Evolutionary conservation across 2,797 vertebrate genomes (phyloP).

Genomic region (Macropus fuliginosus): DNA sequence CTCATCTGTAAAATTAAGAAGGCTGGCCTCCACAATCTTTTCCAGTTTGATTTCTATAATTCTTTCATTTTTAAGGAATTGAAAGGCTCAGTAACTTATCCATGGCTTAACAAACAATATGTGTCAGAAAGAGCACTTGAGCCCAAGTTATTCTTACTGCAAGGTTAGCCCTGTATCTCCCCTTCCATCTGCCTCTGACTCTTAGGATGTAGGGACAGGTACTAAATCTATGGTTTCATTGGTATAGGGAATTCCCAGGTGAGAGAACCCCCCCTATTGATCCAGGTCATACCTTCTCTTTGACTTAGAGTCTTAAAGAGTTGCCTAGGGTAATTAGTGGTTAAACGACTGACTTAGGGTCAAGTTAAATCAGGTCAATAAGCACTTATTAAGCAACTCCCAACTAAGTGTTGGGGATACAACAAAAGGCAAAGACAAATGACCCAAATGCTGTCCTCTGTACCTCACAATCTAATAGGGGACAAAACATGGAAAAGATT

Average conservation of each 20-base stretch:
- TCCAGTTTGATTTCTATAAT: background rate
- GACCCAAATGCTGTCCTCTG: background rate
- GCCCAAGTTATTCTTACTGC: background rate
- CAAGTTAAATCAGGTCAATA: background rate
- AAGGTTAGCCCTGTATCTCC: background rate
- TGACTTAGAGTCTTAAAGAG: background rate
- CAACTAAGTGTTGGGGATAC: background rate
- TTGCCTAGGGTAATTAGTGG: background rate
- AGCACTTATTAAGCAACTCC: background rate
- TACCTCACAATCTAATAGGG: background rate
- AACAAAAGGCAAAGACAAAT: background rate
- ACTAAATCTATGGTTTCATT: background rate
- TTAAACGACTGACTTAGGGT: background rate
- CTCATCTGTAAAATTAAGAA: background rate
- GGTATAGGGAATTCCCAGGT: background rate
- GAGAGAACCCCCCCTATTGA: background rate
- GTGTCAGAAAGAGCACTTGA: background rate
- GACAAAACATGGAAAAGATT: background rate
- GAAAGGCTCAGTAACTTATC: background rate
- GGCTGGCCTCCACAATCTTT: background rate
- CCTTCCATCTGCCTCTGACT: background rate
- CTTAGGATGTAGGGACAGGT: background rate
- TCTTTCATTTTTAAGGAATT: background rate
- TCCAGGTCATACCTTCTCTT: background rate
- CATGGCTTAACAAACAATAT: background rate